Conservation (phyloP, 2,888 invertebrate species). For the Alviniconcha strummeri region DNA sequence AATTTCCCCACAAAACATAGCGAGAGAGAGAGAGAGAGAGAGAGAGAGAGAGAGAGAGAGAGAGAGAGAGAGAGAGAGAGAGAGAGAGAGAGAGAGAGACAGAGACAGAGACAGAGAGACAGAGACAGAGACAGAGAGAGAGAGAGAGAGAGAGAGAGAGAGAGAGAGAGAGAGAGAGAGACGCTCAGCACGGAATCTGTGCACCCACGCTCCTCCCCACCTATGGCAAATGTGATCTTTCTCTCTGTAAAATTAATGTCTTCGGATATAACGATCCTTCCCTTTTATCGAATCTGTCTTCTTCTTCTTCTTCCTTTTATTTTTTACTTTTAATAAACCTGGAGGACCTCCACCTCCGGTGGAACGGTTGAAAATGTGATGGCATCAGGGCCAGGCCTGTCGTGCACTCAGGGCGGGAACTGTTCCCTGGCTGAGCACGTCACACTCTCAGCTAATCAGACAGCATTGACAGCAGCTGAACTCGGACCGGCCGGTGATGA, state of each 20-base stretch:
- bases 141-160: not conserved
- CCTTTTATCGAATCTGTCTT: not conserved
- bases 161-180: not conserved
- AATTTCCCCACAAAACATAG: no score
- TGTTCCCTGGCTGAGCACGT: no score
- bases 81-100: slow-evolving; percentile 42
- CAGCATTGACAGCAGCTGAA: no score
- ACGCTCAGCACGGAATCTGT: not conserved
- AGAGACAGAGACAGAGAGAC: slow-evolving; percentile 35
- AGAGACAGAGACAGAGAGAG: not conserved
- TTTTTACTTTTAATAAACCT: no score
- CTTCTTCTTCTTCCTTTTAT: not conserved
- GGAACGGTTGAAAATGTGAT: no score
- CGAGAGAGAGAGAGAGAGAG: slow-evolving; percentile 8
- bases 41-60: slow-evolving; percentile 18
- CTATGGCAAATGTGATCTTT: not conserved
- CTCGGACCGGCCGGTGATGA: no score
- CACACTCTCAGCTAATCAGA: no score
- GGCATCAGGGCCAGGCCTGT: no score
- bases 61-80: slow-evolving; percentile 39
- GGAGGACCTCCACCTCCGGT: no score
- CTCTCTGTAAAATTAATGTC: not conserved
- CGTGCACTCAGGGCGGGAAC: no score
- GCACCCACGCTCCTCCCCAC: not conserved
- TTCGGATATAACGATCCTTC: not conserved